Conservation (phyloP, 2,888 invertebrate genomes). For the Drosophila paracracens region DNA sequence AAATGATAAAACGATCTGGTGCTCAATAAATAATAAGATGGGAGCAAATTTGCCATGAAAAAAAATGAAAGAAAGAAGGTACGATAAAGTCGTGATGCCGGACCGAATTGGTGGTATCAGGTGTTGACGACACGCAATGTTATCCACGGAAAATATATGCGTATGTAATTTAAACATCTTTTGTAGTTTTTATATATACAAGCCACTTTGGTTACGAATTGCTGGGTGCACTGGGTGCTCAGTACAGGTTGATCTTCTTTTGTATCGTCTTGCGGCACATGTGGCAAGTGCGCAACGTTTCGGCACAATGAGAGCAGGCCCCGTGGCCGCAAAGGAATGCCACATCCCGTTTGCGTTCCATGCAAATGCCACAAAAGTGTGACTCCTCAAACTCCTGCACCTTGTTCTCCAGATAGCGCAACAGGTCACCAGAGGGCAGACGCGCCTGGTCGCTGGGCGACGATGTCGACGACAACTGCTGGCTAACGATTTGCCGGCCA, state of each 20-base stretch:
- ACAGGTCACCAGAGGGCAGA: constrained; percentile 88
- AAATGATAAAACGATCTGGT: constrained; percentile 43
- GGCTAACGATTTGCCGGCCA: constrained; percentile 84
- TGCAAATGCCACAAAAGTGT: constrained; percentile 94
- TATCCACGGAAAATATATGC: constrained; percentile 21
- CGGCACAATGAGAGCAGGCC: constrained; percentile 92
- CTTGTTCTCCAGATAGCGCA: constrained; percentile 90
- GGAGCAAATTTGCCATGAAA: constrained; percentile 9
- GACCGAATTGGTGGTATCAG: constrained; percentile 20
- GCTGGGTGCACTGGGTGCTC: constrained; percentile 47
- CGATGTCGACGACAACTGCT: constrained; percentile 57
- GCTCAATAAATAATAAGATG: constrained; percentile 68
- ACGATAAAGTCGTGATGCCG: constrained; percentile 16
- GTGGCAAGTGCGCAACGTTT: constrained; percentile 92
- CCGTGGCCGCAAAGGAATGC: constrained; percentile 96
- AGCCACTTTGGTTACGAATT: constrained; percentile 76
- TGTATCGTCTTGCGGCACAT: constrained; percentile 87
- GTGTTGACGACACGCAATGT: constrained; percentile 19
- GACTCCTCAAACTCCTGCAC: constrained; percentile 95
- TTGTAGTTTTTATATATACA: constrained; percentile 72
- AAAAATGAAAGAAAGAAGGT: background rate
- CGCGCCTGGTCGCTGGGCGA: constrained; percentile 85
- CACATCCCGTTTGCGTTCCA: constrained; percentile 93
- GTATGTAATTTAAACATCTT: constrained; percentile 27
- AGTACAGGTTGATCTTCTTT: constrained; percentile 85